Conservation (phyloP, 2,797 vertebrate species). For the Siniperca obscura region DNA sequence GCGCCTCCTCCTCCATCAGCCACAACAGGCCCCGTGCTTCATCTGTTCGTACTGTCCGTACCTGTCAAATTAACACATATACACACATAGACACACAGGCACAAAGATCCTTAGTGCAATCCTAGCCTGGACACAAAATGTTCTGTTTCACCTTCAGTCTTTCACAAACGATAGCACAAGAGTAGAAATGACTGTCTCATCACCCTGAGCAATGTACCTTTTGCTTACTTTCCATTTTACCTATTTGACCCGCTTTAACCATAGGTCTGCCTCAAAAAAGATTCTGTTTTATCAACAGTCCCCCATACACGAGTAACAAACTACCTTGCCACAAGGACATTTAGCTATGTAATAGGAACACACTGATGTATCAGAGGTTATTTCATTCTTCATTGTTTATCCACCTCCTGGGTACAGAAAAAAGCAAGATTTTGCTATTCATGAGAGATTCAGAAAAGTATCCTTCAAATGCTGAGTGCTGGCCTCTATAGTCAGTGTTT, state of each 20-base stretch:
- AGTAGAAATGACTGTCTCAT: neutral
- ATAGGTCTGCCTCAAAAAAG: slow-evolving; percentile 1
- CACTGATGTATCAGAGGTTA: slow-evolving; percentile 36
- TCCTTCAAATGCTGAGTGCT: slow-evolving; percentile 16
- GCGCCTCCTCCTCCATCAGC: slow-evolving; percentile 95
- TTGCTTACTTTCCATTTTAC: neutral
- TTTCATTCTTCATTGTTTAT: slow-evolving; percentile 40
- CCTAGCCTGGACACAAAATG: neutral
- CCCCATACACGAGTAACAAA: slow-evolving; percentile 12
- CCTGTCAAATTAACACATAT: slow-evolving; percentile 78
- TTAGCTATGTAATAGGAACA: slow-evolving; percentile 40
- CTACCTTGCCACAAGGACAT: slow-evolving; percentile 45
- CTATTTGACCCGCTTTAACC: slow-evolving; percentile 1
- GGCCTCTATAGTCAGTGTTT: slow-evolving; percentile 15
- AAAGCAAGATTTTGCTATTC: slow-evolving; percentile 12
- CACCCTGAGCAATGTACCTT: neutral
- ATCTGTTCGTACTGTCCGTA: slow-evolving; percentile 89
- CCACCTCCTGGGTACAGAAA: slow-evolving; percentile 23
- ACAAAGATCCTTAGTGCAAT: slow-evolving; percentile 9
- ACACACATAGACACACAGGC: slow-evolving; percentile 13
- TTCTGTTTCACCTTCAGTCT: slow-evolving; percentile 21
- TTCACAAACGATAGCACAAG: neutral
- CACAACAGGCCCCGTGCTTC: slow-evolving; percentile 97
- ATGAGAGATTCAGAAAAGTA: slow-evolving; percentile 15
- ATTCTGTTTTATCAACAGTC: neutral